Base-by-base conservation (phyloP, 2,113 vertebrate genomes). In the Theristicus caerulescens region DNA sequence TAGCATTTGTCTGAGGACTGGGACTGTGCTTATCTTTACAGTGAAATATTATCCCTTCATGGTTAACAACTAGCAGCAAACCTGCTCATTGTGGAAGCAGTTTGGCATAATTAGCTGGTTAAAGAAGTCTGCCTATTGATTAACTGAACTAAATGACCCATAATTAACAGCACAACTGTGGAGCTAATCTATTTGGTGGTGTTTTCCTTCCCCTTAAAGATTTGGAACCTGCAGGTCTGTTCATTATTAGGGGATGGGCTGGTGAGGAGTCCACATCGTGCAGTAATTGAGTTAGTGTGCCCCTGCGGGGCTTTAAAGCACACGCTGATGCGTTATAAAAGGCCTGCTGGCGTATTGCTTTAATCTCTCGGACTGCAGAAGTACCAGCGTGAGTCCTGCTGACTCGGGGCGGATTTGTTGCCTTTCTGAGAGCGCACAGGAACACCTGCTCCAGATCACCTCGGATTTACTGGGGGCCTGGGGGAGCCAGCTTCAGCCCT, bases 61-160 rank as follows among this genome's bases (percentile, higher is more conserved):
- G 82, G 86, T 84, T 97, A 92, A 93, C 93, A 94, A 92, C 88
- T 66, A 94, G 69, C 92, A 88, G 85, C 81, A 94, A 95, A 96
- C 96, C 90, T 94, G 93, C 90, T 96, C 93, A 58, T 94, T 88
- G 92, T 92, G 93, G 94, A 90, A 93, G 85, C 95, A 93, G 93
- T 97, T 93, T 72, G 92, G 92, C 80, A 67, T 95, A 97, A 97
- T 97, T 97, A 97, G 96, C 93, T 4, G 9, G 97, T 96, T 96
- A 96, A 97, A 97, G 96, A 92, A 97, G 95, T 91, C 95, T 97
- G 94, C 94, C 94, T 97, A 97, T 97, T 97, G 97, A 97, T 97
- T 97, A 96, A 97, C 85, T 93, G 80, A 97, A 96, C 95, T 93
- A 97, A 97, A 97, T 97, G 96, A 97, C 96, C 95, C 96, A 94